Conservation (phyloP, 2,797 vertebrate species). For the Lepidocolaptes lacrymiger region DNA sequence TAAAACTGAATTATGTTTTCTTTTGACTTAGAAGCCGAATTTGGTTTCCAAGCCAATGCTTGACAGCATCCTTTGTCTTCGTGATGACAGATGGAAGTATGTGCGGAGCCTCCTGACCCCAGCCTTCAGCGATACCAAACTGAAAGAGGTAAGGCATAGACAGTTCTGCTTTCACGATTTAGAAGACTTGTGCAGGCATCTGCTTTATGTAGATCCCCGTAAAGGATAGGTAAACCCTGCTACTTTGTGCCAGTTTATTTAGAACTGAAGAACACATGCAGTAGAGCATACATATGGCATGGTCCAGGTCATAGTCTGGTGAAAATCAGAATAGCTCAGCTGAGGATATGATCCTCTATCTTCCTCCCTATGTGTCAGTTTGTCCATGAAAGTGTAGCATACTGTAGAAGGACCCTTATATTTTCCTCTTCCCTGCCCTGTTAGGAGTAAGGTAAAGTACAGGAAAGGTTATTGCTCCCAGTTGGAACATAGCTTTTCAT, state of each 20-base stretch:
- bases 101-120: conserved; percentile 82
- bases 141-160: conserved; percentile 85
- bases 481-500: conserved; percentile 32
- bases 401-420: not conserved
- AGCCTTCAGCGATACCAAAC: conserved; percentile 83
- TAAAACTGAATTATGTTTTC: conserved; percentile 3
- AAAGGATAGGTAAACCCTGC: not conserved
- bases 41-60: conserved; percentile 83
- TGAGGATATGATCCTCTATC: not conserved
- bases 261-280: not conserved
- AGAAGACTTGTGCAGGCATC: not conserved
- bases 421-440: not conserved
- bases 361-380: not conserved
- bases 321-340: not conserved
- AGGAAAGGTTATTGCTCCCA: conserved; percentile 36
- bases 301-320: not conserved
- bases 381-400: not conserved
- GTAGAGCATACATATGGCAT: accelerated
- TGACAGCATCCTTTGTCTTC: conserved; percentile 88
- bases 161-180: not conserved
- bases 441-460: not conserved
- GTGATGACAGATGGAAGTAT: conserved; percentile 84
- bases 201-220: not conserved
- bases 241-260: not conserved
- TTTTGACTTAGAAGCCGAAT: conserved; percentile 73